A percentile compares a stretch with the other conserved stretches of the same genome.
Evolutionary conservation across 2,797 vertebrate genomes (phyloP).

Genomic region (Enteromius anoplus): DNA sequence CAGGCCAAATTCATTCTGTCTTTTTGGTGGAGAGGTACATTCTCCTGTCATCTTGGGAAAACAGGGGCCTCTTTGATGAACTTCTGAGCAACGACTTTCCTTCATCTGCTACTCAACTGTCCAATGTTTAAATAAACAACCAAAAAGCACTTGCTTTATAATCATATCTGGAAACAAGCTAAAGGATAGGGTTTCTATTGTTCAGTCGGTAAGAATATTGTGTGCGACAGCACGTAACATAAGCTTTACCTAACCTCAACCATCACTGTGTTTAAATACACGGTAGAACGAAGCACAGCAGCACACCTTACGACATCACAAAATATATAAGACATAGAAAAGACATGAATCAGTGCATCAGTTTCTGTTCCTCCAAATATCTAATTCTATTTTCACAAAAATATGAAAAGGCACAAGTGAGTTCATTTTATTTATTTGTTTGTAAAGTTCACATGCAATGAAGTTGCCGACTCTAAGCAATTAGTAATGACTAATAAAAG

Average conservation of each 20-base stretch:
- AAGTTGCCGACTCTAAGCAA: not conserved
- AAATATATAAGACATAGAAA: not conserved
- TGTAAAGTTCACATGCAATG: not conserved
- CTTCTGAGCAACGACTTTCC: constrained; percentile 37
- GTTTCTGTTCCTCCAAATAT: not conserved
- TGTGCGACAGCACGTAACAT: not conserved
- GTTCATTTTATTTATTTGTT: not conserved
- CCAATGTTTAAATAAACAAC: constrained; percentile 32
- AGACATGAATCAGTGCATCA: not conserved
- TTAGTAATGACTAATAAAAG: not conserved
- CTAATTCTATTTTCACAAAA: not conserved
- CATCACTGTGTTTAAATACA: constrained; percentile 6
- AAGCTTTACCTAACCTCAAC: constrained; percentile 36
- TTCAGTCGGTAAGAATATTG: constrained; percentile 18
- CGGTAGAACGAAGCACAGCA: not conserved
- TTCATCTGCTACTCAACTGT: constrained; percentile 21
- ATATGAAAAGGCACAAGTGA: not conserved
- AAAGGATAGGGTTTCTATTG: constrained; percentile 3
- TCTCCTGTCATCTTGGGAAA: constrained; percentile 49
- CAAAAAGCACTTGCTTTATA: constrained; percentile 11
- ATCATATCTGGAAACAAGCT: constrained; percentile 6
- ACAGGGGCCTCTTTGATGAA: constrained; percentile 49
- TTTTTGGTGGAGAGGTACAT: constrained; percentile 47
- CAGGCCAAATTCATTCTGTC: constrained; percentile 49
- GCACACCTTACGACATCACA: not conserved